Evolutionary conservation across 2,797 vertebrate species (phyloP).

Genomic region (Chaetophractus vellerosus): DNA sequence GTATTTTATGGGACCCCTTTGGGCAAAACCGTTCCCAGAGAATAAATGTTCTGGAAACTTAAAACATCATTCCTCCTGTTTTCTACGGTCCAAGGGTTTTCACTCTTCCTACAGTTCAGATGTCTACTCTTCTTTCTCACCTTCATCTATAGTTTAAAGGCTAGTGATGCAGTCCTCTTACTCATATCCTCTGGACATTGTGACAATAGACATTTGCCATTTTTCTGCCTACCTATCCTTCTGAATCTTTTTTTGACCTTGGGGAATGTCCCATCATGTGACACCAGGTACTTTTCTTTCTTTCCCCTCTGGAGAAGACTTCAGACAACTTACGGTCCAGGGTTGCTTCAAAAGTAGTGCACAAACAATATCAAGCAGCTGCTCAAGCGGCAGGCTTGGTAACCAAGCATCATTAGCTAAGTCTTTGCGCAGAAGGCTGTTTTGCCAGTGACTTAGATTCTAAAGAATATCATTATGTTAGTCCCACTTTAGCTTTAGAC

Average conservation of each 20-base stretch:
- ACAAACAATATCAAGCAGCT: background rate
- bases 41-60: background rate
- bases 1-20: background rate
- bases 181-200: background rate
- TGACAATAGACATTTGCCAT: background rate
- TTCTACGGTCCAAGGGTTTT: constrained; percentile 13
- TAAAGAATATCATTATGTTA: background rate
- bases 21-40: constrained; percentile 38
- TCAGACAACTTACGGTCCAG: background rate
- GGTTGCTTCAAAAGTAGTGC: background rate
- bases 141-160: background rate
- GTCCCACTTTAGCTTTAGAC: background rate
- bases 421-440: background rate
- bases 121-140: constrained; percentile 7
- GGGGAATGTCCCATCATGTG: background rate
- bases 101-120: constrained; percentile 40
- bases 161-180: background rate
- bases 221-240: background rate
- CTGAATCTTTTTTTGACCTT: background rate
- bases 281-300: background rate
- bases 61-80: background rate
- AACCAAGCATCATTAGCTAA: background rate
- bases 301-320: background rate
- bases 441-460: background rate
- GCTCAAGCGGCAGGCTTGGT: background rate